Percentiles rank a stretch among this genome's conserved stretches.
These are phyloP conservation scores for Choristoneura rosaceana DNA, from an alignment of 2,888 invertebrate genomes.

Conservation along the genomic window DNA sequence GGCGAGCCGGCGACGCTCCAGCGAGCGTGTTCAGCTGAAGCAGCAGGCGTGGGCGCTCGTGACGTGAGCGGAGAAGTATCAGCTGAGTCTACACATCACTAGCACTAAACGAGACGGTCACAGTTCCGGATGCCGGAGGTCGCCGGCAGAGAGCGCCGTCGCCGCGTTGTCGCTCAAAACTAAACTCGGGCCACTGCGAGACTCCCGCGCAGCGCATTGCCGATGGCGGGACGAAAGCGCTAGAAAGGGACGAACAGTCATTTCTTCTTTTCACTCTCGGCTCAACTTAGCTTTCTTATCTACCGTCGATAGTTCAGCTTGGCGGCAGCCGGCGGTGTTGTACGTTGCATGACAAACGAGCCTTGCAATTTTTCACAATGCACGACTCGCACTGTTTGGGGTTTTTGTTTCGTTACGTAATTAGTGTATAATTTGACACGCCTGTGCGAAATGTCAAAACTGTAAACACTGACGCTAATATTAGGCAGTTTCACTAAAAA, in stretches of 20 bases:
- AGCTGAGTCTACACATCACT: slow-evolving; percentile 71
- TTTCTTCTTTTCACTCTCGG: slow-evolving; percentile 74
- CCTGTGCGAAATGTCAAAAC: slow-evolving; percentile 15
- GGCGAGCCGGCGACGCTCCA: slow-evolving; percentile 33
- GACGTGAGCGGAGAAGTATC: slow-evolving; percentile 59
- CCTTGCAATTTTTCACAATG: slow-evolving; percentile 40
- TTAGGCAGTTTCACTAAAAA: slow-evolving; percentile 1
- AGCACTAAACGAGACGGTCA: slow-evolving; percentile 72
- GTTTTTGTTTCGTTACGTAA: slow-evolving; percentile 38
- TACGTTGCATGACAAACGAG: slow-evolving; percentile 31
- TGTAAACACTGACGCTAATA: slow-evolving; percentile 11
- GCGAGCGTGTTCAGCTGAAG: not conserved
- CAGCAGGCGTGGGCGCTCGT: slow-evolving; percentile 27
- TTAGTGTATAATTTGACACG: slow-evolving; percentile 33
- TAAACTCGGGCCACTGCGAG: slow-evolving; percentile 62
- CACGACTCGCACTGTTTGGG: slow-evolving; percentile 33
- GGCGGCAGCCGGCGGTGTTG: slow-evolving; percentile 30
- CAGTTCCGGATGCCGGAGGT: slow-evolving; percentile 73
- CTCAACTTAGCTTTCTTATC: slow-evolving; percentile 71
- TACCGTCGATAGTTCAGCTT: slow-evolving; percentile 54
- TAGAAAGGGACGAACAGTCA: slow-evolving; percentile 77
- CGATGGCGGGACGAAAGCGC: slow-evolving; percentile 73
- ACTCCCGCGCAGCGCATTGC: slow-evolving; percentile 60
- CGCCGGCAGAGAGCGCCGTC: slow-evolving; percentile 77
- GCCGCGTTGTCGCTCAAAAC: slow-evolving; percentile 81